These are phyloP conservation scores for Motacilla tschutschensis DNA, from an alignment of 2,113 vertebrate species.

Conservation along the genomic window DNA sequence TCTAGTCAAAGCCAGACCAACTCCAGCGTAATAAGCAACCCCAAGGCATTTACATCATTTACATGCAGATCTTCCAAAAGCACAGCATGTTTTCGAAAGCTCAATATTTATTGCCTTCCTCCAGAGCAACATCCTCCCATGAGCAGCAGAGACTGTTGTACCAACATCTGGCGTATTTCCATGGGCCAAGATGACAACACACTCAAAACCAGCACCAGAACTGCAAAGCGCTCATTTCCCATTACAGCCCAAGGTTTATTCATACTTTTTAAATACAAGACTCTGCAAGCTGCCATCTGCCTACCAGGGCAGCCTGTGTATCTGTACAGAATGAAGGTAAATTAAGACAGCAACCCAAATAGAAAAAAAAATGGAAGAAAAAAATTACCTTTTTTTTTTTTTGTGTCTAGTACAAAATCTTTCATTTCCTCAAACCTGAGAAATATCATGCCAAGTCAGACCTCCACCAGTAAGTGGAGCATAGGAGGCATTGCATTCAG, in stretches of 20 bases:
- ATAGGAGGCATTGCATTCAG: neutral
- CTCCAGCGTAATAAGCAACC: neutral
- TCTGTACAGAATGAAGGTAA: neutral
- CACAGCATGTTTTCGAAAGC: neutral
- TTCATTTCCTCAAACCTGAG: neutral
- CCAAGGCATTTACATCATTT: neutral
- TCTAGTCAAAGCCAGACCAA: neutral
- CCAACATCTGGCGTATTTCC: neutral
- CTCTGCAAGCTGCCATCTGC: neutral
- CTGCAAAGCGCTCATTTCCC: neutral
- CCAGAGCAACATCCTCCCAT: neutral
- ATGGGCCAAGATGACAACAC: neutral
- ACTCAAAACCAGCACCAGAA: neutral
- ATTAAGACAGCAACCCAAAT: rapidly evolving
- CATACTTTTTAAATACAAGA: neutral
- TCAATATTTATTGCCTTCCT: neutral
- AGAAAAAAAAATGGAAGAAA: neutral
- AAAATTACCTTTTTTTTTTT: neutral
- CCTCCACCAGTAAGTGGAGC: neutral
- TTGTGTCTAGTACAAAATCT: neutral
- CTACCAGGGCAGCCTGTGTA: neutral
- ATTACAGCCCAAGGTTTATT: rapidly evolving
- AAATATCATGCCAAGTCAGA: neutral
- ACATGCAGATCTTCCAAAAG: neutral
- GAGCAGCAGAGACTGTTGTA: neutral